Evolutionary conservation across 2,888 invertebrate species (phyloP).

Genomic region (Apodemia mormo): DNA sequence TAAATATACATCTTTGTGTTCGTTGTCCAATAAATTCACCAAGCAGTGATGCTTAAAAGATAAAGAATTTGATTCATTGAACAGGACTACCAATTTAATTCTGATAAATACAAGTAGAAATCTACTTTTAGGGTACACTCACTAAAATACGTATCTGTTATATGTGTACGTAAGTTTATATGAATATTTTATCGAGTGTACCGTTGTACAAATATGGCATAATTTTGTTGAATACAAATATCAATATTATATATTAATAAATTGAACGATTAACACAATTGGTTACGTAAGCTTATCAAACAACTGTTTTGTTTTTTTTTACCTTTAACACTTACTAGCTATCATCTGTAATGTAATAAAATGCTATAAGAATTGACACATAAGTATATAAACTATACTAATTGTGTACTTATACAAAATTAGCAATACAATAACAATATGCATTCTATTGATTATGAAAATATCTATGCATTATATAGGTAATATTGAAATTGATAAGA

Average conservation of each 20-base stretch:
- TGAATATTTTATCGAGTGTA: conserved; percentile 12
- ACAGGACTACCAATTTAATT: conserved; percentile 39
- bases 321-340: conserved; percentile 80
- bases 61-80: conserved; percentile 33
- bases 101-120: conserved; percentile 33
- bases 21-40: conserved; percentile 67
- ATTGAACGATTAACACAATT: conserved; percentile 46
- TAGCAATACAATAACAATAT: conserved; percentile 79
- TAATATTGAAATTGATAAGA: conserved; percentile 61
- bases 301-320: conserved; percentile 64
- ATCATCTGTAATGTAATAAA: conserved; percentile 80
- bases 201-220: conserved; percentile 1
- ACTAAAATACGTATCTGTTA: background rate
- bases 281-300: conserved; percentile 64
- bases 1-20: conserved; percentile 45
- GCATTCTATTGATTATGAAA: conserved; percentile 78
- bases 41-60: conserved; percentile 44
- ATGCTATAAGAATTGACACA: conserved; percentile 83
- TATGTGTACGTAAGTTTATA: background rate
- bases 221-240: conserved; percentile 27
- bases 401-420: conserved; percentile 80
- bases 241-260: conserved; percentile 22
- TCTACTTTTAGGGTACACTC: conserved; percentile 16
- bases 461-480: conserved; percentile 66
- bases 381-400: conserved; percentile 83